phyloP scores from a whole-genome alignment of 2,113 vertebrate genomes.

The Amphilophus citrinellus region DNA sequence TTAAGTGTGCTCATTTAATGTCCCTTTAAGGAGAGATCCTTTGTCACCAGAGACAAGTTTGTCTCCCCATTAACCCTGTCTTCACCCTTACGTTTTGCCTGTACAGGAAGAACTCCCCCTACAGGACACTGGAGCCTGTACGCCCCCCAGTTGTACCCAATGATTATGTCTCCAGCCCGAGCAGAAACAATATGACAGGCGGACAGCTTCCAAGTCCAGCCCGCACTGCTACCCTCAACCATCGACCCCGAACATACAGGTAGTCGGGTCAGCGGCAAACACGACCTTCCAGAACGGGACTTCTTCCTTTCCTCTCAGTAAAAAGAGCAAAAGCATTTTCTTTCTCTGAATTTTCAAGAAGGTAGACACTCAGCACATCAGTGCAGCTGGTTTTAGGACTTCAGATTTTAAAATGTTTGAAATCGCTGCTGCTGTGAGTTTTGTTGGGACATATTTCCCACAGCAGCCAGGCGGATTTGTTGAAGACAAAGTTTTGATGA shows the following conservation, averaged over 20 bases:
- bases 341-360: neutral
- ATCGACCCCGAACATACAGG: slow-evolving; percentile 96
- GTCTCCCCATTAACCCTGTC: slow-evolving; percentile 8
- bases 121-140: slow-evolving; percentile 96
- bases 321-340: neutral
- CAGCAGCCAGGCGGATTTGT: neutral
- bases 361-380: slow-evolving; percentile 10
- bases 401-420: neutral
- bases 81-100: slow-evolving; percentile 30
- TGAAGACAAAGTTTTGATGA: slow-evolving; percentile 2
- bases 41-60: neutral
- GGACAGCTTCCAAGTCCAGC: slow-evolving; percentile 90
- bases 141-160: slow-evolving; percentile 97
- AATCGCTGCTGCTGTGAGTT: neutral
- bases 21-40: neutral
- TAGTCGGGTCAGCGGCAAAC: slow-evolving; percentile 72
- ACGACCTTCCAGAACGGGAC: neutral
- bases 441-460: neutral
- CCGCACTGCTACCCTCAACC: slow-evolving; percentile 94
- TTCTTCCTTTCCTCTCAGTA: neutral
- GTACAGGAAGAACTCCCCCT: slow-evolving; percentile 94
- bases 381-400: neutral
- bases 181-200: slow-evolving; percentile 84
- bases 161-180: slow-evolving; percentile 95
- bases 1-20: neutral